phyloP scores from a whole-genome alignment of 2,797 vertebrate genomes.

The Anisognathus igniventris region DNA sequence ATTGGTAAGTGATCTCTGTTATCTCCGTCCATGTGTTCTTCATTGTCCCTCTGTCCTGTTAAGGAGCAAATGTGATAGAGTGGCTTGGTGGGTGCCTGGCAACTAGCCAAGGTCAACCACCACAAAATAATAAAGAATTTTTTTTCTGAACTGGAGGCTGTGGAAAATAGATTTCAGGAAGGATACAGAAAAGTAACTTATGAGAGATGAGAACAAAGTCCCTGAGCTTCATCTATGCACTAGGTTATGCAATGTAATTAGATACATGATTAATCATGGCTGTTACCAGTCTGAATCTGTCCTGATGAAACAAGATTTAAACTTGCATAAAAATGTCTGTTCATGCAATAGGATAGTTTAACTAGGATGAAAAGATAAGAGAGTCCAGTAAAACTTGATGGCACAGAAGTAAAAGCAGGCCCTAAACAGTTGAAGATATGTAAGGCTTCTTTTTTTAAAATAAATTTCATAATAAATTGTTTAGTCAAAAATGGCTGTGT shows the following conservation, averaged over 20 bases:
- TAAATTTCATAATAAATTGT: background rate
- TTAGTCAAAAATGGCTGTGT: background rate
- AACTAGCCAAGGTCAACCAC: background rate
- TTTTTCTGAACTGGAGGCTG: background rate
- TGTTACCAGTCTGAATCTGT: background rate
- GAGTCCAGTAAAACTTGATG: background rate
- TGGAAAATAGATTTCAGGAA: background rate
- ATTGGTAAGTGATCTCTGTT: background rate
- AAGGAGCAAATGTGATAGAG: background rate
- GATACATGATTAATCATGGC: background rate
- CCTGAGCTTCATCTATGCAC: background rate
- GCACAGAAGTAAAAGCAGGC: background rate
- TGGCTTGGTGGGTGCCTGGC: background rate
- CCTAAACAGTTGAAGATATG: background rate
- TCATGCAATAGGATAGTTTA: background rate
- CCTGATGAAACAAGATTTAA: background rate
- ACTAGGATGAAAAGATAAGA: background rate
- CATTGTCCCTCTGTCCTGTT: background rate
- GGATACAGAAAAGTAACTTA: background rate
- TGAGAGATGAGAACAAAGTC: background rate
- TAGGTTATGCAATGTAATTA: background rate
- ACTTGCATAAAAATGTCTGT: background rate
- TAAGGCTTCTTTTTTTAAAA: background rate
- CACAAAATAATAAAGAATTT: background rate
- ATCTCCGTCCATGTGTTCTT: rapidly evolving